These are phyloP conservation scores for Luffia ferchaultella DNA, from an alignment of 2,888 invertebrate genomes.

Conservation along the genomic window DNA sequence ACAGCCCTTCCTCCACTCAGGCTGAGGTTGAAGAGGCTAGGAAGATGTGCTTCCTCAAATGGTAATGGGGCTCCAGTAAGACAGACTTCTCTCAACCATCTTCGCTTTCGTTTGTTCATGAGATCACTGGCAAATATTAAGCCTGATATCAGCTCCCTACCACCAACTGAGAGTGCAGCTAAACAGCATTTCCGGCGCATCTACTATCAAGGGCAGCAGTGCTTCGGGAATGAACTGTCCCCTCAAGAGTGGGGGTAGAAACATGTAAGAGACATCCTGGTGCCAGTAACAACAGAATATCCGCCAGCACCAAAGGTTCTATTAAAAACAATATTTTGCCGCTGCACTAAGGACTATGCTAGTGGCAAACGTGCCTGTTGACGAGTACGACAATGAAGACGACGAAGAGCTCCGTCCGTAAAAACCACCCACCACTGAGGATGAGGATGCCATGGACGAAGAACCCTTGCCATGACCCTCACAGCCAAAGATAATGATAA, in stretches of 20 bases:
- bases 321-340: not conserved
- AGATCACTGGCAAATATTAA: too few relatives aligned
- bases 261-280: not conserved
- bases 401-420: too few relatives aligned
- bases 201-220: constrained; percentile 3
- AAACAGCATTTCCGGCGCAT: too few relatives aligned
- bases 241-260: too few relatives aligned
- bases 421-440: too few relatives aligned
- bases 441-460: too few relatives aligned
- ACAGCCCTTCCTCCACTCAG: constrained; percentile 2
- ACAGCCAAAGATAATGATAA: too few relatives aligned
- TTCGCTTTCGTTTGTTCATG: constrained; percentile 3
- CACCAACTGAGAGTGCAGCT: too few relatives aligned
- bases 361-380: not conserved
- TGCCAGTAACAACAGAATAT: not conserved
- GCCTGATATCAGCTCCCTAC: too few relatives aligned
- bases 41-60: constrained; percentile 4
- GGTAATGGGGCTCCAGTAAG: constrained; percentile 4
- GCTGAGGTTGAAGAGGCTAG: constrained; percentile 4
- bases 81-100: constrained; percentile 5
- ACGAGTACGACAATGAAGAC: too few relatives aligned
- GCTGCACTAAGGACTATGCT: not conserved
- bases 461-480: too few relatives aligned
- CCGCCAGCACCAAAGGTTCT: not conserved
- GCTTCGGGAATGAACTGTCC: constrained; percentile 3